Evolutionary conservation across 2,113 vertebrate genomes (phyloP), one percentile per base, ranked within the genome.

Genomic region (Eubucco bourcierii): DNA sequence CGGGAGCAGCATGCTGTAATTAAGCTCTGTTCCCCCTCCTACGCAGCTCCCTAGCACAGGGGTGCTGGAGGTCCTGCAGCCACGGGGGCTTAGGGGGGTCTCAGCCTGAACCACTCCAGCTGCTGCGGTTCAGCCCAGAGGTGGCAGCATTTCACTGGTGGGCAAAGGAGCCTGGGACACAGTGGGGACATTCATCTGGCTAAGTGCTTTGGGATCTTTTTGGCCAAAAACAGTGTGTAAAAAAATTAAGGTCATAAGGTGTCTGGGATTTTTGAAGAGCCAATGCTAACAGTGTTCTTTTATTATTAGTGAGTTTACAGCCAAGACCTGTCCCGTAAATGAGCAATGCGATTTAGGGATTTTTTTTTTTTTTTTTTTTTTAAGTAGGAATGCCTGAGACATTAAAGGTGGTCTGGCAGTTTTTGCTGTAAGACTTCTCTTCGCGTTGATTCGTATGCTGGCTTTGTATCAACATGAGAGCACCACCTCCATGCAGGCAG

Each of bases 61-160:
- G 11, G 12, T 12, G 64, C 28, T 20, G 28, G 64, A 46, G 33
- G 66, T 21, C 14, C 29, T 20, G 41, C 29, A 46, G 41, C 23
- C 21, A 10, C 19, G 5, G 4, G 63, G 34, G 9, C 20, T 3
- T 1, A 3, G 4, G 14, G 31, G 31, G 34, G 67, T 14, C 31
- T 34, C 1, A 1, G 67, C 29, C 67, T 6, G 66, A 5, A 3
- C 52, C 1, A 18, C 76, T n/a, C 37, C 65, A 23, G 74, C 59
- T 85, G 33, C 68, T 23, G 89, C 61, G 2, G 52, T 88, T 90
- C 91, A 83, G 84, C 94, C 96, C 89, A 7, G 95, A 96, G 95
- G 82, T 94, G 95, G 94, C 96, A 96, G 96, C 95, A 95, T 95
- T 95, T 96, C 93, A 88, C 89, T 75, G 66, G 93, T 95, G 95